These are phyloP conservation scores for Dipodomys merriami DNA, from an alignment of 2,113 vertebrate genomes.

Conservation along the genomic window DNA sequence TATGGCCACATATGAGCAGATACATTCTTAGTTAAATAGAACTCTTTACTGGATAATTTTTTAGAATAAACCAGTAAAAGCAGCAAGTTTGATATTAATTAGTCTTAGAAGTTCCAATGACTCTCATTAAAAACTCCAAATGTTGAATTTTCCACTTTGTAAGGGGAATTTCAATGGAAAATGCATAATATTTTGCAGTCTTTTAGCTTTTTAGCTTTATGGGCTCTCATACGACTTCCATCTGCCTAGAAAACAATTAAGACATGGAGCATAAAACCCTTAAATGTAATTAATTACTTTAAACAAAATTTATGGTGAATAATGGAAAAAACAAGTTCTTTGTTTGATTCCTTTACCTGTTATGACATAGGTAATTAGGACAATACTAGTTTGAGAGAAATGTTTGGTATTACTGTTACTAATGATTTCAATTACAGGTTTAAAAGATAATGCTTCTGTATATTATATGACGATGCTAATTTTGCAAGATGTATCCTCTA, in stretches of 20 bases:
- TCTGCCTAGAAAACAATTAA: slow-evolving; percentile 62
- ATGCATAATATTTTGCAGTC: background rate
- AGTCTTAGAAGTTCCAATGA: background rate
- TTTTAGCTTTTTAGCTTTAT: slow-evolving; percentile 37
- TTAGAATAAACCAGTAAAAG: background rate
- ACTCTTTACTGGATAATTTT: background rate
- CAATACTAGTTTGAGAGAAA: background rate
- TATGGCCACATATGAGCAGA: background rate
- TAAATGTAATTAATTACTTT: slow-evolving; percentile 69
- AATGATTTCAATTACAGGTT: background rate
- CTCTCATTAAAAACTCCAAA: slow-evolving; percentile 11
- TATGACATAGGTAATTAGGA: background rate
- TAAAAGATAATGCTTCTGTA: slow-evolving; percentile 9
- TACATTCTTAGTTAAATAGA: background rate
- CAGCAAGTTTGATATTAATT: background rate
- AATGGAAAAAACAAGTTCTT: slow-evolving; percentile 1
- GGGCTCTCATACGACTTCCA: slow-evolving; percentile 34
- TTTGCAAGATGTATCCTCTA: slow-evolving; percentile 66
- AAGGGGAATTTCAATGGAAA: slow-evolving; percentile 33
- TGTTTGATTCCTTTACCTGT: slow-evolving; percentile 16
- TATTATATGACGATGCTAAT: slow-evolving; percentile 62
- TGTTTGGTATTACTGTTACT: background rate
- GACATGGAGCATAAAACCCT: slow-evolving; percentile 36
- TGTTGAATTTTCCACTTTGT: slow-evolving; percentile 57
- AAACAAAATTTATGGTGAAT: slow-evolving; percentile 73